Evolutionary conservation across 2,888 invertebrate species (phyloP), one percentile per base, ranked within the genome.

Genomic region (Drosophila lutescens): DNA sequence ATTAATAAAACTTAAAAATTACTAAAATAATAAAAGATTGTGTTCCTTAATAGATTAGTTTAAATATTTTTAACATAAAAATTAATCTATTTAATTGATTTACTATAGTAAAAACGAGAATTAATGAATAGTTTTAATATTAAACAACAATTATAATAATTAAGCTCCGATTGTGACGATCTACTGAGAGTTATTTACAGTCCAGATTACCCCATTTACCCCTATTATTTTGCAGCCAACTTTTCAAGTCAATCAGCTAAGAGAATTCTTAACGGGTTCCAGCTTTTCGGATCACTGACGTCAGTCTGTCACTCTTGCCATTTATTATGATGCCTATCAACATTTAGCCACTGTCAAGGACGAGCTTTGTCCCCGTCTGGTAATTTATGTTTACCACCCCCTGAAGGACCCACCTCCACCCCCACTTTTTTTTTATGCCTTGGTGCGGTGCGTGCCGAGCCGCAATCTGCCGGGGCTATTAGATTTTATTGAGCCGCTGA

Each of bases 401-500:
- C 51, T 17, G 20, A 17, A 17, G 17, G 20, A 43, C 53, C 46
- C 54, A 62, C 46, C 32, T 66, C 69, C 32, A 1, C 23, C 2
- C 23, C 23, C 23, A 2, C 7, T 26, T 1, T 20, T 20, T 60
- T 51, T 47, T 30, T 47, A 34, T 58, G 54, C 55, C 53, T 57
- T 50, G 43, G 47, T 36, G 53, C 59, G 59, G 74, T 85, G 85
- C 88, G 85, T 85, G 88, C 60, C 68, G 63, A 67, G 84, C 77
- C 74, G 84, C 85, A 85, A 85, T 85, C 88, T 87, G 81, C 79
- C 67, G 55, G 57, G 76, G 80, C 81, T 83, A 80, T 85, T 85
- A 83, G 79, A 86, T 85, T 85, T 85, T 85, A 85, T 85, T 88
- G 85, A 84, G 81, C 88, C 80, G 79, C 86, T 85, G 85, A 85